phyloP scores from a whole-genome alignment of 2,113 vertebrate species.

The Tichodroma muraria region DNA sequence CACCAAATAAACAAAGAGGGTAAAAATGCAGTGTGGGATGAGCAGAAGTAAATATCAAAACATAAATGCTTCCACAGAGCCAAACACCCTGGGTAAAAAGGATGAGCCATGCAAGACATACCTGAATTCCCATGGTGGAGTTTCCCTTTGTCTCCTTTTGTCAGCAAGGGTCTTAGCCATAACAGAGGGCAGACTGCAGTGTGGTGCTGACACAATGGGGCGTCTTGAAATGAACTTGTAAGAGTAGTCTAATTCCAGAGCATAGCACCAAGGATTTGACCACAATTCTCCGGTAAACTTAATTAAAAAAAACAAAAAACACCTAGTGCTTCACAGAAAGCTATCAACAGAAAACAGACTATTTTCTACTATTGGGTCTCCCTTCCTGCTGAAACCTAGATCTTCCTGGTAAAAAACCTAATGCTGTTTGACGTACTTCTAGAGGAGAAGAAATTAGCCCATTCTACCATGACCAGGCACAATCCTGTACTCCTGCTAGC shows the following conservation, averaged over 20 bases:
- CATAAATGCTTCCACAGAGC: not conserved
- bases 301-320: not conserved
- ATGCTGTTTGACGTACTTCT: not conserved
- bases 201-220: not conserved
- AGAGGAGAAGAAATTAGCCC: not conserved
- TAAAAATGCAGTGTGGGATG: not conserved
- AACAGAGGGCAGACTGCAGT: not conserved
- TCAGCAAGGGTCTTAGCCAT: not conserved
- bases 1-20: not conserved
- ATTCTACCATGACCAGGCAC: not conserved
- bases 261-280: not conserved
- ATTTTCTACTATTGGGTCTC: not conserved
- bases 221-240: not conserved
- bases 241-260: not conserved
- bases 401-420: not conserved
- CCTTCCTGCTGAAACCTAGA: not conserved
- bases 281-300: not conserved
- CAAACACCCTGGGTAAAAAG: not conserved
- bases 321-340: not conserved
- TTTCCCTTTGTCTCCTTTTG: not conserved
- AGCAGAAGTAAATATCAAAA: not conserved
- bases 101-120: not conserved
- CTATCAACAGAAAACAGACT: not conserved
- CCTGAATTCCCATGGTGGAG: not conserved
- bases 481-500: not conserved